Evolutionary conservation across 2,888 invertebrate species (phyloP).

Genomic region (Sipha maydis): DNA sequence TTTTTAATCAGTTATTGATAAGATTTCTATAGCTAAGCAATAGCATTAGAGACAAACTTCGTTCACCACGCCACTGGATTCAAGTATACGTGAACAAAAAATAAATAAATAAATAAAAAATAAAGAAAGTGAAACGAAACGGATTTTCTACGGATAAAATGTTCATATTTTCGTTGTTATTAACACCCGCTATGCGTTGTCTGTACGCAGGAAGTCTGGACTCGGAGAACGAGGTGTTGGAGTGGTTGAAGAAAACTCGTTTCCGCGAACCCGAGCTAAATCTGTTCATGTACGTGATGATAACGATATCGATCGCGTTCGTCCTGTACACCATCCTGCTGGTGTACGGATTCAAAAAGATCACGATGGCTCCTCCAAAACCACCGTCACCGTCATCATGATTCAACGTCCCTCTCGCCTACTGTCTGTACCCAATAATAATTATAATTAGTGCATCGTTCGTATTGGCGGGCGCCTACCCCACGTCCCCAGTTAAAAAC

Average conservation of each 20-base stretch:
- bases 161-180: too few relatives aligned
- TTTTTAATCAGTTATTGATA: too few relatives aligned
- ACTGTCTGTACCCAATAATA: not conserved
- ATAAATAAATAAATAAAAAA: too few relatives aligned
- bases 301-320: constrained; percentile 86
- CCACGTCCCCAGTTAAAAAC: too few relatives aligned
- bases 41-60: too few relatives aligned
- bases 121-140: too few relatives aligned
- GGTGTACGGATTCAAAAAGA: constrained; percentile 79
- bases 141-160: too few relatives aligned
- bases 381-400: not conserved
- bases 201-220: constrained; percentile 77
- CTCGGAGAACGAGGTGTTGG: constrained; percentile 86
- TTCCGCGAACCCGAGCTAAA: constrained; percentile 92
- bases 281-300: constrained; percentile 92
- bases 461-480: too few relatives aligned
- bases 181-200: not conserved
- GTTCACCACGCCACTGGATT: too few relatives aligned
- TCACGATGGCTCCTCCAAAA: constrained; percentile 20
- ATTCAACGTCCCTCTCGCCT: not conserved
- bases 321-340: constrained; percentile 90
- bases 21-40: too few relatives aligned
- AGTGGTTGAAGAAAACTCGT: constrained; percentile 92
- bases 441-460: not conserved
- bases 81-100: too few relatives aligned